Evolutionary conservation across 2,888 invertebrate species (phyloP), one percentile per base, ranked within the genome.

Genomic region (Nowickia ferox): DNA sequence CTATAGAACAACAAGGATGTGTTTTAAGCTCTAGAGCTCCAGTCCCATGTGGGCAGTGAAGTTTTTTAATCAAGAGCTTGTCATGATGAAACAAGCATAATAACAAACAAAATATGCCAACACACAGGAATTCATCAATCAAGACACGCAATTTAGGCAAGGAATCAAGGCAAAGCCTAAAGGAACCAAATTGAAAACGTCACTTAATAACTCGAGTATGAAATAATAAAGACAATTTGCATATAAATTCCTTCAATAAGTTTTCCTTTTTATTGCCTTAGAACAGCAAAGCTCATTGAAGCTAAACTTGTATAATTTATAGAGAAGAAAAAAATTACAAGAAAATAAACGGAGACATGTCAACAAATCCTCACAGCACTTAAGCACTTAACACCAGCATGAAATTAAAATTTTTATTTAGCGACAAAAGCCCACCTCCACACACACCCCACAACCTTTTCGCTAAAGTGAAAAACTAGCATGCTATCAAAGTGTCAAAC

Each of bases 21-120:
- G 53, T 51, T 63, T 59, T 63, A 40, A 38, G 53, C 75, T 42
- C 15, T 10, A 59, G 55, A 71, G 48, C 19, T 63, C 81, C 85
- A 88, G 91, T 91, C 91, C 92, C 92, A 92, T 92, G 92, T 92
- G 92, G 92, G 90, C 92, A 89, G 91, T 92, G 91, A 91, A 92
- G 90, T 91, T 91, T 92, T 91, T 92, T 92, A 92, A 92, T 92
- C 92, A 92, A 92, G 90, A 90, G 89, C 91, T 90, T 92, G 92
- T 91, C 92, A 92, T 90, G 89, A 89, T 87, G 89, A 22, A 53
- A 38, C 42, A 69, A 74, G n/a, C 1, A 46, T 22, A 53, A 19
- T 38, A 79, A 68, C 69, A 61, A 82, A 68, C 72, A 63, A 80
- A 75, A 66, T 68, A 46, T 74, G 74, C 69, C 76, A 72, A 59